Base-by-base conservation (phyloP, 2,113 vertebrate species). In the Labeo catla region DNA sequence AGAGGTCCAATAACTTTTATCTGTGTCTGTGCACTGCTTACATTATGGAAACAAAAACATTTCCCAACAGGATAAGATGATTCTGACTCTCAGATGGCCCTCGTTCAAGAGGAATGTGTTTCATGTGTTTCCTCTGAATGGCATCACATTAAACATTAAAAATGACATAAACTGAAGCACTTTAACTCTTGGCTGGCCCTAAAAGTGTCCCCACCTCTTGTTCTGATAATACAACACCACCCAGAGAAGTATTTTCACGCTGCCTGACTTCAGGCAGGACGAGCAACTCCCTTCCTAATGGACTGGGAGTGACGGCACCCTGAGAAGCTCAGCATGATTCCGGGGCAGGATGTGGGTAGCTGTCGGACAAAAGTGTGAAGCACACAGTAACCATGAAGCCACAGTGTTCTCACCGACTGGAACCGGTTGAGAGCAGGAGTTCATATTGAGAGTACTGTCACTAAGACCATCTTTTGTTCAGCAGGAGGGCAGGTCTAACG, bases 241-340 rank as follows among this genome's bases (percentile, higher is more conserved):
- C 9, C 52, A 86, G 63, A 65, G 43, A 57, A 54, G 66, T 86
- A 73, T 86, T 86, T 86, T 84, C 54, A 74, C 63, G 65, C 74
- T 73, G 65, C 84, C 83, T 86, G 84, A 88, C 61, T 83, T 86
- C 47, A 34, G 59, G 54, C 73, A 66, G 54, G 57, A 84, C 15
- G 74, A 86, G 45, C 54, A 77, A 83, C 80, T 45, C 81, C 81
- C 84, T 86, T 86, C 73, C 65, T 84, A 88, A 88, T 84, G 87
- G 80, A 79, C 3, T 7, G 52, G 81, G 84, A 57, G 66, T 80
- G 65, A 61, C 66, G 12, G 47, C 77, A 83, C n/a, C 57, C 39
- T 28, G 66, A 77, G 66, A 77, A 61, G 70, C 65, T 72, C 50
- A 5, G 59, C 63, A 70, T 19, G 81, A 39, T 39, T 63, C 21